Base-by-base conservation (phyloP, 2,888 invertebrate genomes). In the Amphiduros pacificus region DNA sequence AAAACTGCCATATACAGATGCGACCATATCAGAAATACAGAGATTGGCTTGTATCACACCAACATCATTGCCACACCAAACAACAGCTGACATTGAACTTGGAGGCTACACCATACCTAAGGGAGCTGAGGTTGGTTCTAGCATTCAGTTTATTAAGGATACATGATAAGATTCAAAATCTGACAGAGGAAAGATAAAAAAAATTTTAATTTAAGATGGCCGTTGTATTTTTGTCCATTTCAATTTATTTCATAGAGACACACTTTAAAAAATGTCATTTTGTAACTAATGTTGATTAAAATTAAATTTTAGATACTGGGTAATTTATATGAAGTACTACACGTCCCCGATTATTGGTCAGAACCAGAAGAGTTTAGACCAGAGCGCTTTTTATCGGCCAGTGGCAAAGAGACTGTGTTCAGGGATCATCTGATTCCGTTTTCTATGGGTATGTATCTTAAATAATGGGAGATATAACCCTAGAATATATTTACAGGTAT, bases 371-470 rank as follows among this genome's bases (percentile, higher is more conserved):
- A 59, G 17, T 74, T 75, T 61, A 67, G 64, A 27, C 76, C 76
- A 2, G 70, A 74, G n/a, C 55, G 75, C 22, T 76, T 67, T 61
- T 61, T 76, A 2, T 69, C 71, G 22, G 68, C 68, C n/a, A 58
- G 68, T 31, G 74, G 74, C 1, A 9, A 17, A 9, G 2, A 20
- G 27, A 20, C 41, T 20, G 11, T 20, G 6, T 41, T 41, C 11
- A 22, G 28, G 17, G 40, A 55, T 20, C 2, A 36, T 1, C 41
- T 40, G 55, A 41, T 55, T 17, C 55, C 55, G 14, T 55, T 55
- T 24, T 31, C 32, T n/a, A 55, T 55, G 55, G 55, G 55, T 55
- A 26, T 41, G 55, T 20, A n/a, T n/a, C n/a, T n/a, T n/a, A n/a
- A 36, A 36, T 36, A n/a, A n/a, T n/a, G n/a, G n/a, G n/a, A n/a